Base-by-base conservation (phyloP, 30 jellyfish, hydroid and myxozoan species). In the Aurelia sp. region DNA sequence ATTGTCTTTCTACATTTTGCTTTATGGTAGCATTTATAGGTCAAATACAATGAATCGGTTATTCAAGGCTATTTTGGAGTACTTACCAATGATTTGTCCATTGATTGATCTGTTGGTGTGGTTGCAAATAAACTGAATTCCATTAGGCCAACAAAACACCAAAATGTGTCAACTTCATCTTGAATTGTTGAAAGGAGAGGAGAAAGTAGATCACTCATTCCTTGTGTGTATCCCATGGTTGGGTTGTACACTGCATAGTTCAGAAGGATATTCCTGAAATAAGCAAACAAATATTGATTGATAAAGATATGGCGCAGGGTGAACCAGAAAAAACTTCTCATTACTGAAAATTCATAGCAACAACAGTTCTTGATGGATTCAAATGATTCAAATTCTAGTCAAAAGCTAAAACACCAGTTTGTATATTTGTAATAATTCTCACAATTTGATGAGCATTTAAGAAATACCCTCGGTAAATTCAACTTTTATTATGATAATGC, bases 141-240 rank as follows among this genome's bases (percentile, higher is more conserved):
- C 99, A 96, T 91, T 37, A 96, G 80, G 37, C 98, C 99, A 53
- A 87, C 96, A 86, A 96, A 96, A 71, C 97, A 91, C 99, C 99
- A 96, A 71, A 96, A 96, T 1, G 98, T 57, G 31, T 96, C 99
- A 13, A 86, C 97, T 88, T 96, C 99, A 78, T 87, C 95, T 73
- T 96, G 96, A 8, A 96, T 79, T 17, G 91, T 76, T 8, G 96
- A 79, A 52, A 96, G 93, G 73, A 96, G 52, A 11, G 98, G 98
- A 6, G 99, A 92, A 51, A 91, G 73, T 4, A 96, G 87, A 65
- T 96, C 99, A 73, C 97, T 82, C 99, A 96, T 96, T 15, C 99
- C 99, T 82, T 96, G 99, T 33, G 99, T 85, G 86, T 96, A 96
- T 8, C 99, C 98, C 90, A 91, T 88, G 59, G 66, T 88, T 0